These are phyloP conservation scores for Myotis lucifugus DNA, from an alignment of 2,113 vertebrate genomes.

Conservation along the genomic window DNA sequence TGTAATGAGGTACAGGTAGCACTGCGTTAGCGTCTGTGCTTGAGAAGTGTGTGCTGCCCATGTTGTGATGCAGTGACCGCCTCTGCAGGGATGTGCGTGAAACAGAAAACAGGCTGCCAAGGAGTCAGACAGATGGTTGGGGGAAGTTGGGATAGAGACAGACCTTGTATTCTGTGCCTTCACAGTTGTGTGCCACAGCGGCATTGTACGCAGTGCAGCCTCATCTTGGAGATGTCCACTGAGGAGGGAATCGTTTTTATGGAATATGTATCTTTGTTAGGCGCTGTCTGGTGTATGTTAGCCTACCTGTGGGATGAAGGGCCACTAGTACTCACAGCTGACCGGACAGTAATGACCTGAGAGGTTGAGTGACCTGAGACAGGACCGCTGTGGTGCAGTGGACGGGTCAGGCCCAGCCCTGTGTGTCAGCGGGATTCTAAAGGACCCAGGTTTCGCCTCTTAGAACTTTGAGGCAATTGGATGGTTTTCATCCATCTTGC, in stretches of 20 bases:
- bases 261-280: not conserved
- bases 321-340: rapidly evolving
- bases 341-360: rapidly evolving
- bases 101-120: no score
- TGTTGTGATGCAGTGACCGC: not conserved
- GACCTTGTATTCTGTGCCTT: not conserved
- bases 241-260: not conserved
- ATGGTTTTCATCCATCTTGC: not conserved
- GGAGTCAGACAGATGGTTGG: not conserved
- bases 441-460: not conserved
- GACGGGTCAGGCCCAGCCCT: no score
- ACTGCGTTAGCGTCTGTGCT: no score
- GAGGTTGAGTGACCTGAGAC: not conserved
- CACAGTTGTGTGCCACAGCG: not conserved
- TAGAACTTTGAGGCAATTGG: not conserved
- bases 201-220: not conserved
- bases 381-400: rapidly evolving
- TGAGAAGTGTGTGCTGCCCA: rapidly evolving
- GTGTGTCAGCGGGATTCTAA: not conserved
- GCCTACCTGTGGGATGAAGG: not conserved
- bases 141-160: not conserved
- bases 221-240: not conserved
- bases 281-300: not conserved
- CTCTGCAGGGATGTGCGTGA: not conserved
- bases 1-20: no score